Percentiles rank a stretch among this genome's conserved stretches.
Conservation (phyloP, 2,888 invertebrate species). For the Coleophora deauratella region DNA sequence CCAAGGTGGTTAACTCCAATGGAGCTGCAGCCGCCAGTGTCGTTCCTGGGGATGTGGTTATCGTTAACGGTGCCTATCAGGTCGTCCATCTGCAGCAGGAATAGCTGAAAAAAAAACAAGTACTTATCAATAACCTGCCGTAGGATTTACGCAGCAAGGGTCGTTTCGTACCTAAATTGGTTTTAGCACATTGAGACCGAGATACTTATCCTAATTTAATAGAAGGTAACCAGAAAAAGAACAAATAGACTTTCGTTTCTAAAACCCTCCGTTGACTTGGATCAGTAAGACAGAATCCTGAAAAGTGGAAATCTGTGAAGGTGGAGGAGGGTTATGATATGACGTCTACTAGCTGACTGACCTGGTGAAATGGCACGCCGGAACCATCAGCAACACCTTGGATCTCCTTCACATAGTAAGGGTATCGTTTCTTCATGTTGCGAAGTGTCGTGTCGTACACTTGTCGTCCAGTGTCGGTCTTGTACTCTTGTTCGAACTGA, state of each 20-base stretch:
- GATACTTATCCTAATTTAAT: no score
- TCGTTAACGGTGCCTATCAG: slow-evolving; percentile 77
- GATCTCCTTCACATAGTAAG: slow-evolving; percentile 87
- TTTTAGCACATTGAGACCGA: no score
- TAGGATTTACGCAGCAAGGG: no score
- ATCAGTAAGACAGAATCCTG: no score
- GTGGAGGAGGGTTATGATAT: no score
- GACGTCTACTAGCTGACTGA: slow-evolving; percentile 35
- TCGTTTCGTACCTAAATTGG: no score
- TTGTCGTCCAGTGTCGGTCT: slow-evolving; percentile 78
- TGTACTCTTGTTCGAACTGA: slow-evolving; percentile 80
- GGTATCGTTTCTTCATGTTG: slow-evolving; percentile 79
- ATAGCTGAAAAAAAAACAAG: slow-evolving; percentile 80
- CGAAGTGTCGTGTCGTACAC: slow-evolving; percentile 84
- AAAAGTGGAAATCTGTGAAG: no score
- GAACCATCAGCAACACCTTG: slow-evolving; percentile 91
- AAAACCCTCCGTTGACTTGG: no score
- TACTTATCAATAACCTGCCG: no score
- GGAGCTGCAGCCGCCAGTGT: slow-evolving; percentile 85
- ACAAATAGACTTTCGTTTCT: no score
- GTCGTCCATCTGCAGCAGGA: slow-evolving; percentile 89
- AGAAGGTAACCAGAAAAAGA: no score
- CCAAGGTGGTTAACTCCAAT: slow-evolving; percentile 80
- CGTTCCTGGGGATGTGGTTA: slow-evolving; percentile 60
- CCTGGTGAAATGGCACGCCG: slow-evolving; percentile 87